These are phyloP conservation scores for Nyctalus aviator DNA, from an alignment of 2,797 vertebrate genomes.

Conservation along the genomic window DNA sequence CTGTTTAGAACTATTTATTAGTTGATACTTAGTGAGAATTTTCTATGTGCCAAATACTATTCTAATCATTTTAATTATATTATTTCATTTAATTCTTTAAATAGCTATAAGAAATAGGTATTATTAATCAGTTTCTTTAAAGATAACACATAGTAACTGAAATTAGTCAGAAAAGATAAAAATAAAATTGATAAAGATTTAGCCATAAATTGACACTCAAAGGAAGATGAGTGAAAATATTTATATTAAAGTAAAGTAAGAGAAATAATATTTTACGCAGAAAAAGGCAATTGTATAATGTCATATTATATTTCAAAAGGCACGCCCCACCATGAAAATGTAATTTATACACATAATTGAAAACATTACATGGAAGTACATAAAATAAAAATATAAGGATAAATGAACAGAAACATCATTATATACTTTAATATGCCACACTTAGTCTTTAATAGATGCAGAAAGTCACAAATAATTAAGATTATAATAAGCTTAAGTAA, in stretches of 20 bases:
- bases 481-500: constrained; percentile 25
- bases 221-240: not conserved
- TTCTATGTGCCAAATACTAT: not conserved
- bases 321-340: not conserved
- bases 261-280: not conserved
- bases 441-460: not conserved
- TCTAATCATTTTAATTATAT: not conserved
- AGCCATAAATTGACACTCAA: not conserved
- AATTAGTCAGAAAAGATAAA: constrained; percentile 6
- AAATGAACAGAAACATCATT: not conserved
- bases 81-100: constrained; percentile 1
- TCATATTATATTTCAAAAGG: not conserved
- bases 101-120: not conserved
- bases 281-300: not conserved
- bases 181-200: constrained; percentile 40
- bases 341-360: not conserved
- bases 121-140: constrained; percentile 12
- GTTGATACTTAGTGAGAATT: not conserved
- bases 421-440: not conserved
- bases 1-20: not conserved
- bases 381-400: not conserved
- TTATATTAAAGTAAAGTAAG: constrained; percentile 21
- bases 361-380: not conserved
- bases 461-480: constrained; percentile 6
- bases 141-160: not conserved